Base-by-base conservation (phyloP, 2,797 vertebrate species). In the Pogonophryne albipinna region DNA sequence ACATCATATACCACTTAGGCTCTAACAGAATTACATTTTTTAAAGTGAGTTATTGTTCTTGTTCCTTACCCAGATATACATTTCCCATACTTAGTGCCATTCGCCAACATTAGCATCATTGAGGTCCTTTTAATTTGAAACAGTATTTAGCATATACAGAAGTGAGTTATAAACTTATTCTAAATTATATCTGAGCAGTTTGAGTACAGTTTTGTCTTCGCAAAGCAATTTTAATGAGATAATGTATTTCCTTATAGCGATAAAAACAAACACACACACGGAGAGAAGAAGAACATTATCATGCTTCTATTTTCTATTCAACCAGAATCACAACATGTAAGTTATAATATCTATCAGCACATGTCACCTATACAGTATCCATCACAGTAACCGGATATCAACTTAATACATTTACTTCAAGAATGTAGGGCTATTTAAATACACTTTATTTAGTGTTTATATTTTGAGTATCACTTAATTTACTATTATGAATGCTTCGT, bases 111-210 rank as follows among this genome's bases (percentile, higher is more conserved):
- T 62, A 60, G 63, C 65, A 63, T 53, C 0, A 50, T 15, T 10
- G 42, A 20, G 34, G 57, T 41, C 23, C 44, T 68, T 76, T 73
- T 52, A 23, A 66, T 82, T 46, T 70, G 69, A 74, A 83, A 68
- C 46, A 42, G 19, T 13, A 53, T 68, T 64, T 67, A 4, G 16
- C 45, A 60, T 41, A 4, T 20, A 60, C 41, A 64, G 20, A 7
- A n/a, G n/a, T 51, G 10, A 63, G 45, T 31, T 62, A n/a, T 13
- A 31, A 62, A 17, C 15, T 49, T 19, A 34, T 38, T 64, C 62
- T 64, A 38, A 11, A n/a, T 31, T 41, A 20, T 41, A 64, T 63
- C 41, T 23, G 13, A 23, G 20, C 58, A 16, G 46, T 23, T 47
- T 47, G 14, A 12, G 23, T 31, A 13, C 14, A 5, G 10, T n/a